phyloP scores from a whole-genome alignment of 2,888 invertebrate species.

The Parthenolecanium corni region DNA sequence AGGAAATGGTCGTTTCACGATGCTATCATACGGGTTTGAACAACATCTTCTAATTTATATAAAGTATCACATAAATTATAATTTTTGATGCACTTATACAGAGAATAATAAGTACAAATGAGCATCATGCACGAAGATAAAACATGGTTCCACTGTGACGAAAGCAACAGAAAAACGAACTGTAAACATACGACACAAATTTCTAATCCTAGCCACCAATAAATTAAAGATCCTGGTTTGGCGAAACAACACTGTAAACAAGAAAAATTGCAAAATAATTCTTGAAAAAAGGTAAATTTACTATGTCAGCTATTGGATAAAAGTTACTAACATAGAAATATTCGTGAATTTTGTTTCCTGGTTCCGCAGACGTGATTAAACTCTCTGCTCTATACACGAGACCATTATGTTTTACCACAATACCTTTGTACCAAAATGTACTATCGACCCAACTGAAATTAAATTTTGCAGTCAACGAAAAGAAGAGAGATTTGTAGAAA shows the following conservation, averaged over 20 bases:
- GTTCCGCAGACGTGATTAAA: constrained; percentile 73
- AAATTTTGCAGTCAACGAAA: background rate
- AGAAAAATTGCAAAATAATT: too few species aligned
- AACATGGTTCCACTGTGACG: constrained; percentile 21
- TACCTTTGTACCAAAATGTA: constrained; percentile 62
- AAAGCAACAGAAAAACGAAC: constrained; percentile 17
- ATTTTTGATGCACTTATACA: constrained; percentile 20
- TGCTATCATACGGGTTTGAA: constrained; percentile 13
- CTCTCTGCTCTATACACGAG: constrained; percentile 65
- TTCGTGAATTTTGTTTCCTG: constrained; percentile 65
- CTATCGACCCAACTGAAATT: constrained; percentile 44
- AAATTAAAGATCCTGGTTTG: constrained; percentile 16
- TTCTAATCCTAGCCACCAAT: constrained; percentile 12
- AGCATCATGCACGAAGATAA: constrained; percentile 19
- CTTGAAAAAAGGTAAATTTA: too few species aligned
- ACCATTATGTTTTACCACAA: constrained; percentile 58
- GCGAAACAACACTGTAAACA: constrained; percentile 12
- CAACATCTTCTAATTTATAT: constrained; percentile 12
- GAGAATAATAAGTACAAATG: constrained; percentile 8
- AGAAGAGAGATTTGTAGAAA: background rate
- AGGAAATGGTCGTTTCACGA: background rate
- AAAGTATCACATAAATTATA: constrained; percentile 21
- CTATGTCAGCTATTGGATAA: too few species aligned
- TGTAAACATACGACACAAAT: constrained; percentile 14
- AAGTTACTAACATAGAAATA: constrained; percentile 48